Evolutionary conservation across 2,888 invertebrate genomes (phyloP), one percentile per base, ranked within the genome.

Genomic region (Crossocerus cetratus): DNA sequence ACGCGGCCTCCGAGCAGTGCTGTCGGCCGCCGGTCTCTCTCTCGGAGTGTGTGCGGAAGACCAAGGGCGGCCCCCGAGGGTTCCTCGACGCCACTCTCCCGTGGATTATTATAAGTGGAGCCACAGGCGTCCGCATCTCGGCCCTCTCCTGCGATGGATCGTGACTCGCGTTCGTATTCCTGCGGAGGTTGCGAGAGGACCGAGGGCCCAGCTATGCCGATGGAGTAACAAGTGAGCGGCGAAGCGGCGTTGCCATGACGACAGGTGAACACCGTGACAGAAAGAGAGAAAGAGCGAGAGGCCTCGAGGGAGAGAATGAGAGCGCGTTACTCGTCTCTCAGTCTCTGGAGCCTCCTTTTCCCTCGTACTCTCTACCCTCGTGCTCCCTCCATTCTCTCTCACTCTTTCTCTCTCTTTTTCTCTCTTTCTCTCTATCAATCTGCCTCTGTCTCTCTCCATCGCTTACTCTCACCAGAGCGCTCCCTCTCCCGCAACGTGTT

Each of bases 181-280:
- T 84, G 84, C 84, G 86, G 86, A 86, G 84, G 86, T 86, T 86
- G 88, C 85, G 85, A 84, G 84, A 86, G 84, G 85, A 85, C 81
- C 81, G 81, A 78, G 80, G 80, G 75, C 82, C 85, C 83, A 84
- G 84, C 83, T 83, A 83, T 82, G 85, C 87, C 86, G 89, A 89
- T 89, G 88, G 88, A 89, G 89, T 89, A 89, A 89, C 89, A 88
- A 89, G 89, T 89, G 89, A 89, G 88, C 89, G 89, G 89, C 86
- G 84, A 88, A 87, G 88, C 89, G 86, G 89, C 86, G 89, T 89
- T 89, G 89, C 89, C 89, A 89, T 89, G 89, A 89, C 88, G 89
- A 89, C 89, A 89, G 89, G 89, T 89, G 89, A 89, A 88, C 32
- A 32, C 88, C 87, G 87, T 81, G 86, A 84, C 81, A 75, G 78